Evolutionary conservation across 2,113 vertebrate genomes (phyloP).

Genomic region (Cyprinus carpio): DNA sequence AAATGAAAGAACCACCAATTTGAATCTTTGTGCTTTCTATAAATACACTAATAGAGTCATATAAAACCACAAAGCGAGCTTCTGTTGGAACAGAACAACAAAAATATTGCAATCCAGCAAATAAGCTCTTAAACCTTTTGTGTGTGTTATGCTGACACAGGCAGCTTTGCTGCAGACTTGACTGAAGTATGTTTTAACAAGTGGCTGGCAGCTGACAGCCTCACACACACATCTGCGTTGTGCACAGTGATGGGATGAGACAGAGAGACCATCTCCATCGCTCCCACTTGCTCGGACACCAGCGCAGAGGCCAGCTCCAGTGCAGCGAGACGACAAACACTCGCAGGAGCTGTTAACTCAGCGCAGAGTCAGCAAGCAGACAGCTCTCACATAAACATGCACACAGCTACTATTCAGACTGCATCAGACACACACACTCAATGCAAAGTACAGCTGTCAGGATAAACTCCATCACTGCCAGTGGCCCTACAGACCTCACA

Average conservation of each 20-base stretch:
- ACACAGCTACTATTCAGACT: slow-evolving; percentile 35
- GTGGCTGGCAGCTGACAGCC: slow-evolving; percentile 65
- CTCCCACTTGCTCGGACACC: slow-evolving; percentile 62
- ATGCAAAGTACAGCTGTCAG: slow-evolving; percentile 58
- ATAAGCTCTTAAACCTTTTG: neutral
- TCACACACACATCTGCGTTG: slow-evolving; percentile 72
- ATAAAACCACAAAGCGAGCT: neutral
- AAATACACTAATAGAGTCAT: slow-evolving; percentile 31
- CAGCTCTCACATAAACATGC: slow-evolving; percentile 19
- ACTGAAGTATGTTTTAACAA: slow-evolving; percentile 61
- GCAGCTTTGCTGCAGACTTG: slow-evolving; percentile 62
- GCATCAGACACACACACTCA: slow-evolving; percentile 56
- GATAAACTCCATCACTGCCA: slow-evolving; percentile 59
- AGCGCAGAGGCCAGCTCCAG: slow-evolving; percentile 59
- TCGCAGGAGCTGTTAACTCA: slow-evolving; percentile 56
- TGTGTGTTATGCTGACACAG: slow-evolving; percentile 65
- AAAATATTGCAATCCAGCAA: neutral
- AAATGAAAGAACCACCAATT: neutral
- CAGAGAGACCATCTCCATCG: slow-evolving; percentile 73
- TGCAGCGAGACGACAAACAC: slow-evolving; percentile 54
- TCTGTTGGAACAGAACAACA: slow-evolving; percentile 47
- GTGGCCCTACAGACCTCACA: neutral
- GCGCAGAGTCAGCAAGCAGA: slow-evolving; percentile 47
- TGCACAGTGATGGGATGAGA: slow-evolving; percentile 70
- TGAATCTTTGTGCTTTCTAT: slow-evolving; percentile 1